Evolutionary conservation across 2,797 vertebrate genomes (phyloP), one percentile per base, ranked within the genome.

Genomic region (Euthynnus affinis): DNA sequence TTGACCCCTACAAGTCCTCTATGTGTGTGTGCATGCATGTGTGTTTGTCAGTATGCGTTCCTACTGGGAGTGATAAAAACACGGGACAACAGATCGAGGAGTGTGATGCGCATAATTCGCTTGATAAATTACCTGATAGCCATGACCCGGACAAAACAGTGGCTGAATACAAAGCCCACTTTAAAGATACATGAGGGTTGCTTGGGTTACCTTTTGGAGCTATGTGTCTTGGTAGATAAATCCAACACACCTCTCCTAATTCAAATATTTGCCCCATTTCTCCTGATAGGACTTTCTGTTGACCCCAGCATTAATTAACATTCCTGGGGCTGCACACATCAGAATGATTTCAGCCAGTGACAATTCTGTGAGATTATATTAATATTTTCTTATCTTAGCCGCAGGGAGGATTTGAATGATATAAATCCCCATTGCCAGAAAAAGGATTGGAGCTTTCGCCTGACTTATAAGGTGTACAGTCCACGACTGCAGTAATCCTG

Each of bases 391-490:
- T 55, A 87, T 87, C 53, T 74, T 59, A 27, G 76, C 90, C 51
- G 53, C 71, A 62, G 80, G 86, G 80, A 87, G 84, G 83, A 83
- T 91, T 83, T 83, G 64, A 84, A 67, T 78, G 72, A 84, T 87
- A 77, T 81, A 87, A 92, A 92, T 89, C 84, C 81, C 78, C 27
- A 8, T 62, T 51, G 59, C 68, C 62, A 85, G 85, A 83, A 83
- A 88, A 69, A 27, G 80, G 80, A 88, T 88, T 74, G 76, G 51
- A 82, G 86, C 80, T 79, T 81, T 85, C n/a, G 27, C 32, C 69
- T 42, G 81, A 91, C 18, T 90, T 86, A 79, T 49, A 85, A 90
- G 82, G 89, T 91, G 90, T 90, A 87, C 74, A 67, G 85, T 83
- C 79, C 17, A 27, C 32, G 17, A 71, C 53, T 63, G 71, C 77